Percentiles rank a stretch among this genome's conserved stretches.
phyloP scores from a whole-genome alignment of 2,888 invertebrate genomes.

The Patella caerulea region DNA sequence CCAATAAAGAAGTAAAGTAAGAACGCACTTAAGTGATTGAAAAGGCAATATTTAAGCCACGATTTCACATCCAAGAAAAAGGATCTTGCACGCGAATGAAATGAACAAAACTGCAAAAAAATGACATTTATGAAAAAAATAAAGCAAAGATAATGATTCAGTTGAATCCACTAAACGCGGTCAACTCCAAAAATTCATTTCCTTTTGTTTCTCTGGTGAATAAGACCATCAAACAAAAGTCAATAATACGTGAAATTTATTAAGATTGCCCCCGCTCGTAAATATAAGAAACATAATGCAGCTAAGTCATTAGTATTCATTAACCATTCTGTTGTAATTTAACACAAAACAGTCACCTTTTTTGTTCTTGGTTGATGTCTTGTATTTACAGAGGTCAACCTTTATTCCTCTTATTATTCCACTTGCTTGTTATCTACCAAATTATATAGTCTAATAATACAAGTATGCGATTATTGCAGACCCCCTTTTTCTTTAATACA shows the following conservation, averaged over 20 bases:
- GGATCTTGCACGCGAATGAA: too few relatives aligned
- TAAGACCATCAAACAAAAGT: neutral
- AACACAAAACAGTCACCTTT: neutral
- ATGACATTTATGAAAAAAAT: too few relatives aligned
- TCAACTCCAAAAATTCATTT: constrained; percentile 7
- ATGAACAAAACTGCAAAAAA: too few relatives aligned
- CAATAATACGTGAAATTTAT: constrained; percentile 13
- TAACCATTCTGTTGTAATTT: constrained; percentile 3
- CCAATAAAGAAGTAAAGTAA: too few relatives aligned
- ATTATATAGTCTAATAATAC: too few relatives aligned
- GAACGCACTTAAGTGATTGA: too few relatives aligned
- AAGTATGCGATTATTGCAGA: too few relatives aligned
- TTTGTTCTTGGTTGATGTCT: neutral
- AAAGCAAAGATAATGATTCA: neutral
- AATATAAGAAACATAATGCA: constrained; percentile 12
- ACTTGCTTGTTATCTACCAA: too few relatives aligned
- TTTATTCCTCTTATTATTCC: too few relatives aligned
- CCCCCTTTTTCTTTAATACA: too few relatives aligned
- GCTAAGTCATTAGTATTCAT: constrained; percentile 5
- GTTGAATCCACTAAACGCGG: constrained; percentile 3
- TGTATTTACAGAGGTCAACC: neutral
- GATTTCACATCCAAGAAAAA: too few relatives aligned
- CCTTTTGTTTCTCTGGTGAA: constrained; percentile 10
- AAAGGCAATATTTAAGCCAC: too few relatives aligned
- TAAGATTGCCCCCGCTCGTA: constrained; percentile 10